Conservation (phyloP, 2,888 invertebrate genomes). For the Cremastinae sp. region DNA sequence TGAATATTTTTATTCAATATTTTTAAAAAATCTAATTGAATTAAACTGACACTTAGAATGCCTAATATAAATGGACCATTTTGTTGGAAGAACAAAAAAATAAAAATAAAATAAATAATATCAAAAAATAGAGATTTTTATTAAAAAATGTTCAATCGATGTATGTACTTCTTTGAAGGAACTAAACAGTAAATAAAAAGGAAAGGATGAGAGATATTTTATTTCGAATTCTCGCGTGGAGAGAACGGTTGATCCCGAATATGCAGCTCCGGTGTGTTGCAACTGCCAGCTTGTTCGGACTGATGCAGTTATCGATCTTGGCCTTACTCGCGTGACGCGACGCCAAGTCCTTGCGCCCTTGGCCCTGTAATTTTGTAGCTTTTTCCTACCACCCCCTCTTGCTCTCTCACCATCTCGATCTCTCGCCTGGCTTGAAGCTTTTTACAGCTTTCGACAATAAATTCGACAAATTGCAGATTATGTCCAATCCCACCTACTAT, state of each 20-base stretch:
- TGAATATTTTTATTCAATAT: too few relatives aligned
- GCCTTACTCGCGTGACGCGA: conserved; percentile 53
- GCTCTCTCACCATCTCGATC: background rate
- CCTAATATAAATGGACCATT: too few relatives aligned
- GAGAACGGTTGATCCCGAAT: conserved; percentile 33
- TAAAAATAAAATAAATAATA: too few relatives aligned
- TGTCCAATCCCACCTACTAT: background rate
- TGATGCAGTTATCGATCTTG: conserved; percentile 56
- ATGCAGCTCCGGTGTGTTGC: conserved; percentile 33
- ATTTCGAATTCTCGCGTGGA: background rate
- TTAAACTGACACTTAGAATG: too few relatives aligned
- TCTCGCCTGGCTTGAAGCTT: background rate
- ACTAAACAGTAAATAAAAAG: background rate
- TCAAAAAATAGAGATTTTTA: too few relatives aligned
- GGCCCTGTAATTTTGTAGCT: conserved; percentile 43
- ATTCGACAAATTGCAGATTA: background rate
- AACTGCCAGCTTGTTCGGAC: conserved; percentile 21
- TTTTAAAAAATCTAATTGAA: too few relatives aligned
- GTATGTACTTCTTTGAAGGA: too few relatives aligned
- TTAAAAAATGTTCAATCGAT: too few relatives aligned
- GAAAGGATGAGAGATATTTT: background rate
- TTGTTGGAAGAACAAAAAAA: too few relatives aligned
- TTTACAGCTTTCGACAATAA: background rate
- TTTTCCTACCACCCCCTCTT: conserved; percentile 20
- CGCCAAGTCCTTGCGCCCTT: conserved; percentile 53